phyloP scores from a whole-genome alignment of 2,113 vertebrate species.

The Addax nasomaculatus region DNA sequence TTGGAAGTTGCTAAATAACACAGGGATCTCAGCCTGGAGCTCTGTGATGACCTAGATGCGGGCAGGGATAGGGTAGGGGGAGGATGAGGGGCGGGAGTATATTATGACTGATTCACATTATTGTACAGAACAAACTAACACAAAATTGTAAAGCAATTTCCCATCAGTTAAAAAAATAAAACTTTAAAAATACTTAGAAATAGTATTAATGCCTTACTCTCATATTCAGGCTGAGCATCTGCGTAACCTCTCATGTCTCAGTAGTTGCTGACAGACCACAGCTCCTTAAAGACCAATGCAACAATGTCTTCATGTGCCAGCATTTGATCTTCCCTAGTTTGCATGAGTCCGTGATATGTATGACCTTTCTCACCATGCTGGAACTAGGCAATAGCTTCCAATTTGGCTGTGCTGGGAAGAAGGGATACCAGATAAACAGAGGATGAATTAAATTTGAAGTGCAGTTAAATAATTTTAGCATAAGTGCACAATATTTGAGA shows the following conservation, averaged over 20 bases:
- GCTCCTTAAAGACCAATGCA: background rate
- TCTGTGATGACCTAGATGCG: background rate
- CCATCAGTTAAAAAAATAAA: background rate
- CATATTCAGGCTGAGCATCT: background rate
- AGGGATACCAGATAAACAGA: background rate
- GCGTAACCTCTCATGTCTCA: background rate
- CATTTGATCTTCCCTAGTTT: background rate
- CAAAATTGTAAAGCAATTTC: background rate
- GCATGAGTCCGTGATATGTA: background rate
- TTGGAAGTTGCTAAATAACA: background rate
- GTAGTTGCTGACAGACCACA: background rate
- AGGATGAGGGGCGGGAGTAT: background rate
- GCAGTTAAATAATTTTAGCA: background rate
- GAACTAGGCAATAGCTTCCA: background rate
- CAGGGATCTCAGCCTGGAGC: background rate
- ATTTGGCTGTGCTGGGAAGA: background rate
- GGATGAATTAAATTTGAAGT: background rate
- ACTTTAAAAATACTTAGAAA: background rate
- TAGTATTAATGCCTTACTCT: background rate
- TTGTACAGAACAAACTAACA: background rate
- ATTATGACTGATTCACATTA: background rate
- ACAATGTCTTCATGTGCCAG: background rate
- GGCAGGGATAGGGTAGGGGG: fast-evolving
- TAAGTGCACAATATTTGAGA: background rate
- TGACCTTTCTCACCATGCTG: background rate